Conservation (phyloP, 2,888 invertebrate species). For the Eubasilissa splendida region DNA sequence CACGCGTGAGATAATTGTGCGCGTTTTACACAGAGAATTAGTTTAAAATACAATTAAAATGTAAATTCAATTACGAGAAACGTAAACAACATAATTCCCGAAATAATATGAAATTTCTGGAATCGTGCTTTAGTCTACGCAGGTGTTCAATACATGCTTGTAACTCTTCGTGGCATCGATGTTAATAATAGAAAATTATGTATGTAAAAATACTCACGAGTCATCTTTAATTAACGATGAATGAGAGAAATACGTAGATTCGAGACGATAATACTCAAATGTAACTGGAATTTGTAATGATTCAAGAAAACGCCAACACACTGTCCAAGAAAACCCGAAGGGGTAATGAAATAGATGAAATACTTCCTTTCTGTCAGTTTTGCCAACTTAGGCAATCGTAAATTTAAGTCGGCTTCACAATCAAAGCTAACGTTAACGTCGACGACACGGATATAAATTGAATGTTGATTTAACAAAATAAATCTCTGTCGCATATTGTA, state of each 20-base stretch:
- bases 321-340: slow-evolving; percentile 49
- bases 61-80: background rate
- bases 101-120: slow-evolving; percentile 24
- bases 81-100: background rate
- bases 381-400: background rate
- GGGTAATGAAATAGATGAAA: slow-evolving; percentile 37
- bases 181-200: slow-evolving; percentile 9
- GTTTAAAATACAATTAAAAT: too few species aligned
- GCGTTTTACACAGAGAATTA: too few species aligned
- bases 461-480: too few species aligned
- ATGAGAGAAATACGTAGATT: background rate
- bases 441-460: too few species aligned
- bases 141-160: slow-evolving; percentile 28
- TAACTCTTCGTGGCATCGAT: background rate
- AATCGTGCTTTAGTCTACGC: slow-evolving; percentile 14
- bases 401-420: too few species aligned
- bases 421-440: too few species aligned
- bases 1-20: too few species aligned
- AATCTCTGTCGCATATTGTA: too few species aligned
- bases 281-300: slow-evolving; percentile 24
- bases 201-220: slow-evolving; percentile 66
- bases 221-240: slow-evolving; percentile 62
- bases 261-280: slow-evolving; percentile 1
- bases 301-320: slow-evolving; percentile 48
- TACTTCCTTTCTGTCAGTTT: slow-evolving; percentile 9